These are phyloP conservation scores for Ophion slaviceki DNA, from an alignment of 2,888 invertebrate genomes.

Conservation along the genomic window DNA sequence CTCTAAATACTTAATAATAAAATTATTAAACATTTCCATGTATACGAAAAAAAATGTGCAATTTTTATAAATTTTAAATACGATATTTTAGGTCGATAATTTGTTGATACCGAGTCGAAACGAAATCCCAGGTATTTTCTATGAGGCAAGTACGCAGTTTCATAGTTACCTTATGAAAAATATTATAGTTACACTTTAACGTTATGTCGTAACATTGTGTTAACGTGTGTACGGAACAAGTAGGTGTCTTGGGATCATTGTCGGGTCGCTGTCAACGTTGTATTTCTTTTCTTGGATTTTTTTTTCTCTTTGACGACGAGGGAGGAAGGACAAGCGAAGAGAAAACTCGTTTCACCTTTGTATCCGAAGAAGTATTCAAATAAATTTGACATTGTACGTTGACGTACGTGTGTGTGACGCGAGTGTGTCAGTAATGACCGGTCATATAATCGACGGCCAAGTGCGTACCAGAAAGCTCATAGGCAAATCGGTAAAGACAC, in stretches of 20 bases:
- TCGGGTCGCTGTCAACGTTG: background rate
- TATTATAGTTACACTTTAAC: background rate
- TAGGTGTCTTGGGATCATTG: background rate
- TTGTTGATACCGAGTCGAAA: background rate
- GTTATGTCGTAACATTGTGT: background rate
- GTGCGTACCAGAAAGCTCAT: background rate
- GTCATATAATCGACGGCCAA: background rate
- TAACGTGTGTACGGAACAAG: background rate
- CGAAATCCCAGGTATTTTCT: background rate
- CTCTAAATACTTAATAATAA: background rate
- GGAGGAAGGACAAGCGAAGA: background rate
- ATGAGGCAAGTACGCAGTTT: background rate
- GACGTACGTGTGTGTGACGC: background rate
- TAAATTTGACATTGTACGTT: background rate
- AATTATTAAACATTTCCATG: background rate
- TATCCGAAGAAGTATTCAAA: background rate
- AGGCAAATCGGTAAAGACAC: background rate
- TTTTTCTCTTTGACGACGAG: background rate
- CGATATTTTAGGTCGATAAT: background rate
- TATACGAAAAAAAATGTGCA: background rate
- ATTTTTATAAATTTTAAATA: background rate
- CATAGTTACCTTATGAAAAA: background rate
- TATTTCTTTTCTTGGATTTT: background rate
- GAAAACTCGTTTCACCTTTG: background rate
- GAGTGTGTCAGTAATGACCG: background rate